A percentile compares a stretch with the other conserved stretches of the same genome.
These are phyloP conservation scores for Solea solea DNA, from an alignment of 2,113 vertebrate species.

Conservation along the genomic window DNA sequence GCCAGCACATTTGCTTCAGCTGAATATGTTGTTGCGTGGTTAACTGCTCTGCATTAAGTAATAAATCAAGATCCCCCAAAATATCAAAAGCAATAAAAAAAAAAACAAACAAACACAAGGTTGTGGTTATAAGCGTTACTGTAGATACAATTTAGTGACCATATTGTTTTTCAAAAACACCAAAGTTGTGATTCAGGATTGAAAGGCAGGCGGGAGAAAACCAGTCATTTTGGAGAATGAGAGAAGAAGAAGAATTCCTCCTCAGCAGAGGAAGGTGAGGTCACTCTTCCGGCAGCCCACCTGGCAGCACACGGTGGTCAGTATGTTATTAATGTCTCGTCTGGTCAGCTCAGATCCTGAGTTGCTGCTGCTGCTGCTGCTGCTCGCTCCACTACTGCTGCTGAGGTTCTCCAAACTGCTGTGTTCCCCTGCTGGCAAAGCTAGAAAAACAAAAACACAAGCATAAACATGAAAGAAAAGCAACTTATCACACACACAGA, in stretches of 20 bases:
- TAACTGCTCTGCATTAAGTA: constrained; percentile 25
- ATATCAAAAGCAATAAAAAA: constrained; percentile 27
- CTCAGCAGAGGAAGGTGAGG: constrained; percentile 81
- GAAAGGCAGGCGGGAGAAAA: constrained; percentile 3
- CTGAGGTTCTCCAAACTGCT: constrained; percentile 59
- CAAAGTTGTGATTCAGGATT: constrained; percentile 23
- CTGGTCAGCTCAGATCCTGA: constrained; percentile 40
- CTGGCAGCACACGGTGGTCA: constrained; percentile 79
- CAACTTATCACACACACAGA: neutral
- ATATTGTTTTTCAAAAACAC: neutral
- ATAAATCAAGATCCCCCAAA: constrained; percentile 1
- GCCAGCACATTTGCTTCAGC: neutral
- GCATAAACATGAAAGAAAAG: neutral
- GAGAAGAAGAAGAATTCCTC: neutral
- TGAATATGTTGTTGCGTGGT: constrained; percentile 36
- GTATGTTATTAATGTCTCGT: constrained; percentile 74
- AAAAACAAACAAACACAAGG: neutral
- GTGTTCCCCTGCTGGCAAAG: constrained; percentile 52
- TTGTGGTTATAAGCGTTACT: neutral
- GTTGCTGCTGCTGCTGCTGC: constrained; percentile 14
- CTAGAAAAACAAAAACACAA: constrained; percentile 43
- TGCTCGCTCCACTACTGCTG: neutral
- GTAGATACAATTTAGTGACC: constrained; percentile 7
- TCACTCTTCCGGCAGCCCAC: constrained; percentile 83
- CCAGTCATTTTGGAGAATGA: constrained; percentile 27